These are phyloP conservation scores for Rhynchopsitta pachyrhyncha DNA, from an alignment of 2,113 vertebrate genomes.

Conservation along the genomic window DNA sequence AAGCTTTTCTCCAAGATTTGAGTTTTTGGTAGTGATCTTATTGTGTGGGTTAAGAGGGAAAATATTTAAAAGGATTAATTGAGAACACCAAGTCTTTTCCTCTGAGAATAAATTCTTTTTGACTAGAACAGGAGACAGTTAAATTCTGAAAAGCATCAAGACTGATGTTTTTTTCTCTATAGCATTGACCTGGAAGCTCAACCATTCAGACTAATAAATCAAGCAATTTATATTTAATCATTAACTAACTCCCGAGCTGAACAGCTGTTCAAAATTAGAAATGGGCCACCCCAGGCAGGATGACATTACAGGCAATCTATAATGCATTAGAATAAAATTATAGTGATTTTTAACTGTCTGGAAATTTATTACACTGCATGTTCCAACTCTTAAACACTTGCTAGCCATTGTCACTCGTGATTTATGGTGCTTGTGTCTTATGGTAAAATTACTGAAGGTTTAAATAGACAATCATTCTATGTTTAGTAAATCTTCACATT, in stretches of 20 bases:
- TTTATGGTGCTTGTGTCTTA: slow-evolving; percentile 87
- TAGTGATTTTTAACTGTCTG: slow-evolving; percentile 99
- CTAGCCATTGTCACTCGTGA: slow-evolving; percentile 90
- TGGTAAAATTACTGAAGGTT: slow-evolving; percentile 89
- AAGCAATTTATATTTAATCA: slow-evolving; percentile 99
- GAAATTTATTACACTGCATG: slow-evolving; percentile 97
- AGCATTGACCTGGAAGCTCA: slow-evolving; percentile 98
- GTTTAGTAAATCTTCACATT: slow-evolving; percentile 87
- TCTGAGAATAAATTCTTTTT: slow-evolving; percentile 85
- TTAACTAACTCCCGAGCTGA: slow-evolving; percentile 97
- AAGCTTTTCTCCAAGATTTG: not conserved
- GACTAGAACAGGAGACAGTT: slow-evolving; percentile 86
- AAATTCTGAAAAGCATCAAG: slow-evolving; percentile 95
- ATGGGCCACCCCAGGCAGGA: slow-evolving; percentile 93
- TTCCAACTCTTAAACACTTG: slow-evolving; percentile 91
- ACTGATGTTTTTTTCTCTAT: slow-evolving; percentile 99
- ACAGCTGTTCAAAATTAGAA: slow-evolving; percentile 99
- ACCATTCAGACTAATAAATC: slow-evolving; percentile 99
- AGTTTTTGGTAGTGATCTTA: not conserved
- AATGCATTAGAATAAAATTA: slow-evolving; percentile 99
- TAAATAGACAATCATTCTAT: slow-evolving; percentile 88
- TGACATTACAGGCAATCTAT: slow-evolving; percentile 99
- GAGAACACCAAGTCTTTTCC: slow-evolving; percentile 79
- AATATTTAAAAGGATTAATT: slow-evolving; percentile 73
- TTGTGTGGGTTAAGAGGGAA: not conserved